Base-by-base conservation (phyloP, 2,113 vertebrate species). In the Trogon surrucura region DNA sequence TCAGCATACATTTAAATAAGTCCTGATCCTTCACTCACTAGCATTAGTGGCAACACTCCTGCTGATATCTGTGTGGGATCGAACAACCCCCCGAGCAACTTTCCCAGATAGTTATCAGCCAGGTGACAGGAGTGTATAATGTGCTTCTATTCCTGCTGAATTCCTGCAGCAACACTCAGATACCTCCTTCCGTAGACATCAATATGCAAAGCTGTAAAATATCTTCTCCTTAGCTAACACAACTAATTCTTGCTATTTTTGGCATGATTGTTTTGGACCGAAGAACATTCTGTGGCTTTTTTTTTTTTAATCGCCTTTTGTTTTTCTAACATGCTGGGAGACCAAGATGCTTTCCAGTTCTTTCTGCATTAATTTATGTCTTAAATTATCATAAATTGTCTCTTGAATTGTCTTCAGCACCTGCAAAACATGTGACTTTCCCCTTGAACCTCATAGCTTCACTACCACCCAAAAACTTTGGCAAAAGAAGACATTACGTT, bases 381-480 rank as follows among this genome's bases (percentile, higher is more conserved):
- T 93, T 79, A 80, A 79, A 92, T 89, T 69, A 87, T 32, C 41
- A 65, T 73, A 75, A 95, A 94, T 94, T 75, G 89, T 70, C 53
- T 80, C 54, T 38, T 85, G 50, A 96, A 93, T 95, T 88, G 87
- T 93, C 70, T 91, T 94, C 45, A 89, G 80, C 95, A 97, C 95
- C 93, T 97, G 94, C 66, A 96, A 95, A 91, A 64, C 66, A 91
- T 95, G 88, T 93, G 58, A 75, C 84, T 95, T 92, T 81, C 77
- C 53, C 41, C 48, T 65, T 73, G 58, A 92, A 91, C 80, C 27
- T 77, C 62, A 66, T 0, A 77, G 73, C 58, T 85, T 53, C 17
- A 32, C n/a, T 32, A 56, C 45, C 50, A 93, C 74, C 41, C 78
- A 93, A 94, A 85, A 95, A 53, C n/a, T 66, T 58, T 15, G 13